Percentiles rank a stretch among this genome's conserved stretches.
These are phyloP conservation scores for Pempheris klunzingeri DNA, from an alignment of 2,797 vertebrate genomes.

Conservation along the genomic window DNA sequence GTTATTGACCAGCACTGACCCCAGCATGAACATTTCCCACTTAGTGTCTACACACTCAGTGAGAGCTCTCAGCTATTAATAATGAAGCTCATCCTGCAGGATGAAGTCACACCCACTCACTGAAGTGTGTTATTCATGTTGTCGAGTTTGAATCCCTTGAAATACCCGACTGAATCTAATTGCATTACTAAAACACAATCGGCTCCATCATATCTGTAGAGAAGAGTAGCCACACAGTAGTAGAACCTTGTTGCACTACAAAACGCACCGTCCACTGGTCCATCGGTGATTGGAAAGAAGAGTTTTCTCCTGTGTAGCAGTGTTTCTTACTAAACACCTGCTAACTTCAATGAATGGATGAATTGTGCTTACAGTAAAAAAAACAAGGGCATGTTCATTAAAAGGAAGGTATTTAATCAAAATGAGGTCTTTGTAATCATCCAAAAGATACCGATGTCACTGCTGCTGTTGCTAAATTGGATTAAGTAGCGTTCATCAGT, in stretches of 20 bases:
- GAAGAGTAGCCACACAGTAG: not conserved
- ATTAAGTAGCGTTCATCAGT: slow-evolving; percentile 8
- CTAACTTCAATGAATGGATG: too few relatives aligned
- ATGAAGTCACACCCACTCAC: not conserved
- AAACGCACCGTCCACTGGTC: too few relatives aligned
- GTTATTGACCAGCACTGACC: not conserved
- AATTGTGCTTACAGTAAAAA: not conserved
- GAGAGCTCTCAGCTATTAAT: slow-evolving; percentile 40
- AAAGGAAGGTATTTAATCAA: not conserved
- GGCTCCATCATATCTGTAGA: not conserved
- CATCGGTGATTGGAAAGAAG: too few relatives aligned
- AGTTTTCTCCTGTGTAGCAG: too few relatives aligned
- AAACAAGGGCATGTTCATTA: not conserved
- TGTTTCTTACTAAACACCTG: too few relatives aligned
- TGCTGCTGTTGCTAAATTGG: slow-evolving; percentile 13
- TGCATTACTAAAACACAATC: not conserved
- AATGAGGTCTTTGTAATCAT: not conserved
- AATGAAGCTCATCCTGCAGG: slow-evolving; percentile 15
- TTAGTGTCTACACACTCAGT: not conserved
- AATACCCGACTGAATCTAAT: not conserved
- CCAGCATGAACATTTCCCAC: slow-evolving; percentile 7
- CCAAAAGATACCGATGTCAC: not conserved
- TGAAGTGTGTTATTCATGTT: not conserved
- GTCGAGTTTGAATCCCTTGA: not conserved
- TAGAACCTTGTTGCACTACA: not conserved